Conservation (phyloP, 2,797 vertebrate genomes). For the Gallinago solitaria region DNA sequence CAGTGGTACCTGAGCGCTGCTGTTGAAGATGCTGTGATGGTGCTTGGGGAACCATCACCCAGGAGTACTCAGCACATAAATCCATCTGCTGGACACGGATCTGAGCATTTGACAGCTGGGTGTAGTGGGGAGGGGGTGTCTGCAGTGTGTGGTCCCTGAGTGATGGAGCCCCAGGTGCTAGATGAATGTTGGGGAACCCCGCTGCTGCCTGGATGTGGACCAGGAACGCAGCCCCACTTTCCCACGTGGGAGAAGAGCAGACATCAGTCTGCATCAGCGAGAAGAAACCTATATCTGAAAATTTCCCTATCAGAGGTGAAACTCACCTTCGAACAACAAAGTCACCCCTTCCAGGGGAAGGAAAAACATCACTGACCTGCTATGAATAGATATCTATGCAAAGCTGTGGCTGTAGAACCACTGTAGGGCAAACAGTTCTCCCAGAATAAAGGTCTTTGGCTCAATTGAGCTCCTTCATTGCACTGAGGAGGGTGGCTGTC, state of each 20-base stretch:
- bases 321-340: not conserved
- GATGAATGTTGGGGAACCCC: not conserved
- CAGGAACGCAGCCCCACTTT: accelerated
- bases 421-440: not conserved
- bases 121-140: not conserved
- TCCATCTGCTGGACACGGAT: too few species aligned
- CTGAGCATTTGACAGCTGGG: not conserved
- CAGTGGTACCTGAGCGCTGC: accelerated
- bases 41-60: not conserved
- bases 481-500: not conserved
- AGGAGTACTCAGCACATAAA: not conserved
- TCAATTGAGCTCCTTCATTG: not conserved
- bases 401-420: not conserved
- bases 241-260: not conserved
- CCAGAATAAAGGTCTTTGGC: not conserved
- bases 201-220: not conserved
- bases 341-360: not conserved
- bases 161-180: not conserved
- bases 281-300: not conserved
- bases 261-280: not conserved
- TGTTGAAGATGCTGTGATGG: not conserved
- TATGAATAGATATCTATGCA: accelerated
- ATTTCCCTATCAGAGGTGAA: not conserved
- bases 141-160: not conserved
- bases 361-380: not conserved